These are phyloP conservation scores for Odontocolon sp. DNA, from an alignment of 2,888 invertebrate species.

Conservation along the genomic window DNA sequence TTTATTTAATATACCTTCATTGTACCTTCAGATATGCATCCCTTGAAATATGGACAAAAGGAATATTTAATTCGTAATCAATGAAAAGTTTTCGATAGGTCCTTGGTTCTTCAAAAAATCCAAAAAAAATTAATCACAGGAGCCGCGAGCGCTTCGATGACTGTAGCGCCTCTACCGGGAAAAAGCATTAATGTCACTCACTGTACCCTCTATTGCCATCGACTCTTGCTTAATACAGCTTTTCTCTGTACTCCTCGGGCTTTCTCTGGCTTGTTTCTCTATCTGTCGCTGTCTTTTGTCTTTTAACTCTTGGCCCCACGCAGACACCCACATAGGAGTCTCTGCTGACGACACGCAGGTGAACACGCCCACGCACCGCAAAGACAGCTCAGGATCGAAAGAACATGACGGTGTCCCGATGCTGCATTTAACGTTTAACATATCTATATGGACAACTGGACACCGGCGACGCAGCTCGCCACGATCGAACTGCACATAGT, in stretches of 20 bases:
- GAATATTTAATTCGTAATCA: too few relatives aligned
- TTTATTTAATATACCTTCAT: too few relatives aligned
- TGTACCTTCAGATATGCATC: too few relatives aligned
- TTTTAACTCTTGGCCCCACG: background rate
- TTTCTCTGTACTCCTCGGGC: constrained; percentile 1
- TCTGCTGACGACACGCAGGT: constrained; percentile 6
- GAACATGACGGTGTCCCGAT: constrained; percentile 11
- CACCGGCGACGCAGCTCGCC: constrained; percentile 3
- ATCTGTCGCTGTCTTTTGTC: too few relatives aligned
- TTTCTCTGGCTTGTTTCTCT: background rate
- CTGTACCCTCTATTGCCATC: too few relatives aligned
- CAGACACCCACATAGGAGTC: background rate
- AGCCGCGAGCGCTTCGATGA: too few relatives aligned
- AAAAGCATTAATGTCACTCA: too few relatives aligned
- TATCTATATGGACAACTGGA: constrained; percentile 18
- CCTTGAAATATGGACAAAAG: too few relatives aligned
- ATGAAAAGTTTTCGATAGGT: too few relatives aligned
- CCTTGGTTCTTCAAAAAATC: too few relatives aligned
- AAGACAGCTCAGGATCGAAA: constrained; percentile 4
- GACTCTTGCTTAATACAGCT: background rate
- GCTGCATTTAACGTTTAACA: constrained; percentile 20
- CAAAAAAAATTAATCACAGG: too few relatives aligned
- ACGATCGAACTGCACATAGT: background rate
- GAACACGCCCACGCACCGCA: constrained; percentile 20
- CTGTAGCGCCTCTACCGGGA: too few relatives aligned